These are phyloP conservation scores for Sebastes melanostomus DNA, from an alignment of 2,797 vertebrate species.

Conservation along the genomic window DNA sequence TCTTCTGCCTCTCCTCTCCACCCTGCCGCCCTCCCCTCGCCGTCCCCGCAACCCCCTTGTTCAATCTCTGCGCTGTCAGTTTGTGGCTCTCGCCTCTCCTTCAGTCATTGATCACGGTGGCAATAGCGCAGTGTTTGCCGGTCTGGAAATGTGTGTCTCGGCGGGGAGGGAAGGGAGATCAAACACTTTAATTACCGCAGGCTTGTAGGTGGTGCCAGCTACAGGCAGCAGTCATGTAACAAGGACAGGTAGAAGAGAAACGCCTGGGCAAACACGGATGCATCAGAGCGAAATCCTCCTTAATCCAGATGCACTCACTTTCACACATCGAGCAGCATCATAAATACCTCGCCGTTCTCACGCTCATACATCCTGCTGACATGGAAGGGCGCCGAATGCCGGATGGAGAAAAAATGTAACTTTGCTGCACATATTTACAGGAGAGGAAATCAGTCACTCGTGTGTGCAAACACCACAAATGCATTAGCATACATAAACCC, in stretches of 20 bases:
- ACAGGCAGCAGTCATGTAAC: constrained; percentile 72
- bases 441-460: constrained; percentile 29
- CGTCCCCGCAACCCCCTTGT: constrained; percentile 19
- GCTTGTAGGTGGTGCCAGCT: constrained; percentile 77
- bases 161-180: constrained; percentile 74
- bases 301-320: constrained; percentile 41
- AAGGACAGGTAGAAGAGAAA: constrained; percentile 72
- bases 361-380: constrained; percentile 38
- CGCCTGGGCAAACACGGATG: constrained; percentile 33
- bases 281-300: constrained; percentile 49
- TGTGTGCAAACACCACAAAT: constrained; percentile 15
- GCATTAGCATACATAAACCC: constrained; percentile 29
- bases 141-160: constrained; percentile 68
- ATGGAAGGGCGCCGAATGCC: not conserved
- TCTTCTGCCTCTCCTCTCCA: constrained; percentile 23
- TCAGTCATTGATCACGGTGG: constrained; percentile 81
- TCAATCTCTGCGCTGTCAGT: constrained; percentile 73
- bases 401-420: not conserved
- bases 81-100: constrained; percentile 61
- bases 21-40: not conserved
- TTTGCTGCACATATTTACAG: constrained; percentile 20
- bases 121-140: constrained; percentile 67
- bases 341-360: constrained; percentile 21
- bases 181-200: constrained; percentile 84
- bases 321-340: constrained; percentile 30